A percentile compares a stretch with the other conserved stretches of the same genome.
phyloP scores from a whole-genome alignment of 2,797 vertebrate species.

The Peromyscus melanophrys region DNA sequence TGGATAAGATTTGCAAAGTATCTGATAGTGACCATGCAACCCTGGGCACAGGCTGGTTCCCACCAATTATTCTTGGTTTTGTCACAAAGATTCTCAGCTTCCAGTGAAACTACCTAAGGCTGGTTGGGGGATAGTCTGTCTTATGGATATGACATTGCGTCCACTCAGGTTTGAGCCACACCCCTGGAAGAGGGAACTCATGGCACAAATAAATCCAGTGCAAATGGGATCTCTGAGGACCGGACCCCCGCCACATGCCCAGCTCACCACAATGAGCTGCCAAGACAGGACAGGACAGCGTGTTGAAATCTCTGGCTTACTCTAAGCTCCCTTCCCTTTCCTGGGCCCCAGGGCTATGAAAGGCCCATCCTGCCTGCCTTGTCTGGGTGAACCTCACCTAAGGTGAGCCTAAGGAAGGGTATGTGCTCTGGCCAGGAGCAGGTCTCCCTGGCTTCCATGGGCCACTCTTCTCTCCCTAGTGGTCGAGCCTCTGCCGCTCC shows the following conservation, averaged over 20 bases:
- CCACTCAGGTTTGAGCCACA: no score
- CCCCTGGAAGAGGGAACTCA: neutral
- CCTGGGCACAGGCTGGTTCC: rapidly evolving
- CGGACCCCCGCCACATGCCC: rapidly evolving
- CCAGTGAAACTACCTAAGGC: neutral
- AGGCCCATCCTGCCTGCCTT: neutral
- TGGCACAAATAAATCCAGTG: neutral
- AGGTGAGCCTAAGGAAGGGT: rapidly evolving
- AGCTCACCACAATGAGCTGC: neutral
- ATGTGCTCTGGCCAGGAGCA: neutral
- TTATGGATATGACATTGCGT: rapidly evolving
- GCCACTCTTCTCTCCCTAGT: neutral
- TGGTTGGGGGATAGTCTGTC: neutral
- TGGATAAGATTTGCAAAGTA: neutral
- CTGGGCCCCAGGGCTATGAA: no score
- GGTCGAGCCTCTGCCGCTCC: rapidly evolving
- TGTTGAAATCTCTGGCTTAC: neutral
- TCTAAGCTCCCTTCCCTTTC: neutral
- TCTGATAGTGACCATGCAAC: rapidly evolving
- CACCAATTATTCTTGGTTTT: no score
- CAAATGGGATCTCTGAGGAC: neutral
- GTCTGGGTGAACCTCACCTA: neutral
- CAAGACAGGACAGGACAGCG: neutral
- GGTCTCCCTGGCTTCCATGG: rapidly evolving
- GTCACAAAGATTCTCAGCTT: rapidly evolving